phyloP scores from a whole-genome alignment of 2,113 vertebrate species.

The Phaethon lepturus region DNA sequence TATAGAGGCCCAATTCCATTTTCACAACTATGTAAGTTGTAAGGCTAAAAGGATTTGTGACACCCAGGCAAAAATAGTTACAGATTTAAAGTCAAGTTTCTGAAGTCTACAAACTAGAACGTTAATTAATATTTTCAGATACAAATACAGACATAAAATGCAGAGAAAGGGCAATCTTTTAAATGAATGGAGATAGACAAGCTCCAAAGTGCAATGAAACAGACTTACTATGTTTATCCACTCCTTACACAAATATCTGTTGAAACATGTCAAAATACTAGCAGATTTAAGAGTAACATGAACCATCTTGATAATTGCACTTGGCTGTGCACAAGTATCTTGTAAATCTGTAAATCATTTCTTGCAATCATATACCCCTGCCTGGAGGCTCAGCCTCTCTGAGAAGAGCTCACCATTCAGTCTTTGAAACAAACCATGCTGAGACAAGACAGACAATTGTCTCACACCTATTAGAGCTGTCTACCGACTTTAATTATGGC shows the following conservation, averaged over 20 bases:
- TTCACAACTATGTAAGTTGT: background rate
- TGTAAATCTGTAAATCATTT: background rate
- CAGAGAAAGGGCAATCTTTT: background rate
- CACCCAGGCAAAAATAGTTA: background rate
- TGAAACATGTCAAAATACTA: conserved; percentile 2
- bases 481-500: background rate
- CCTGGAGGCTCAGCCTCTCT: background rate
- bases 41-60: background rate
- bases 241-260: background rate
- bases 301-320: background rate
- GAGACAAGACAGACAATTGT: background rate
- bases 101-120: background rate
- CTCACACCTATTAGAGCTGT: background rate
- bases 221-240: background rate
- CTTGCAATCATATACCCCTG: background rate
- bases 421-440: background rate
- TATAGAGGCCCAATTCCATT: background rate
- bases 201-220: background rate
- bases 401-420: background rate
- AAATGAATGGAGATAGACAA: background rate
- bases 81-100: background rate
- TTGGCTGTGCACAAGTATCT: background rate
- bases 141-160: background rate
- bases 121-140: background rate
- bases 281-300: background rate